Base-by-base conservation (phyloP, 2,888 invertebrate genomes). In the Eupithecia pulchellata region DNA sequence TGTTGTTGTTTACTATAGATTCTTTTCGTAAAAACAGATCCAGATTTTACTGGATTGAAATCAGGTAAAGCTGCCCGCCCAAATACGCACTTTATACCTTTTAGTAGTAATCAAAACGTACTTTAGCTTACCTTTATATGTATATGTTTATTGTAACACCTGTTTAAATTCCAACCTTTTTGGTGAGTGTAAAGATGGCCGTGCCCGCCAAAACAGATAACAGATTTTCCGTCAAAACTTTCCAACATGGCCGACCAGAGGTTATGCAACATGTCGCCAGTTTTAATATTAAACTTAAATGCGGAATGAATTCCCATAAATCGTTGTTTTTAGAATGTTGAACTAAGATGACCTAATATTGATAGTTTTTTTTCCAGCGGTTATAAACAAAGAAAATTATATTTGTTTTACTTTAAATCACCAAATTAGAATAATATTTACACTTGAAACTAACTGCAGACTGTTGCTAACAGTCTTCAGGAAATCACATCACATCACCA, bases 171-270 rank as follows among this genome's bases (percentile, higher is more conserved):
- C 8, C 36, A 52, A 67, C 47, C 61, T 63, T 63, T 66, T 55
- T 34, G 17, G 47, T 52, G 3, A 25, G 62, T 14, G 17, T 60
- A 60, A 32, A 60, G 30, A 60, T 60, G 60, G 32, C 60, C 30
- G 60, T n/a, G 30, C n/a, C 60, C 32, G 32, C 61, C 34, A 32
- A 52, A 32, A 20, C 60, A 60, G 57, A 57, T 57, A 60, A 70
- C 83, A 79, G 90, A 90, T 91, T 91, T 91, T 90, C 89, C 91
- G 81, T 84, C 86, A 81, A 88, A 84, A 91, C 89, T 89, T 90
- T 91, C 91, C 84, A 90, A 87, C 80, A 78, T 79, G 68, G 79
- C 88, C 85, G 87, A 87, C 85, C 80, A 81, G 55, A 79, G 55
- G 68, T 84, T 84, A 89, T 90, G 84, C 89, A 84, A 84, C 77